These are phyloP conservation scores for Gadus macrocephalus DNA, from an alignment of 2,113 vertebrate species.

Conservation along the genomic window DNA sequence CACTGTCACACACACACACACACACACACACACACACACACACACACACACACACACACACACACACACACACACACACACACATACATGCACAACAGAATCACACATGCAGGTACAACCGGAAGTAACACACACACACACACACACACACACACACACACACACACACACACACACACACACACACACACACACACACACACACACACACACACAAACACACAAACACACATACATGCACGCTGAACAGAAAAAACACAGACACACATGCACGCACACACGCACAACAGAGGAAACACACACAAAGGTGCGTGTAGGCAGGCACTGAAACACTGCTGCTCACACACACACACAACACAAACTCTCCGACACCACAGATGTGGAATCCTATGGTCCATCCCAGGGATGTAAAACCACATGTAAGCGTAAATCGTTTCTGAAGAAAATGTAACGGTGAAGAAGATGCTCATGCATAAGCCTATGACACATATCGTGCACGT, in stretches of 20 bases:
- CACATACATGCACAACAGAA: constrained; percentile 12
- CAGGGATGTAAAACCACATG: no score
- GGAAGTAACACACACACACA: constrained; percentile 19
- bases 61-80: constrained; percentile 18
- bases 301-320: not conserved
- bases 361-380: no score
- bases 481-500: no score
- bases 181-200: constrained; percentile 8
- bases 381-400: no score
- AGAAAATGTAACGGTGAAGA: no score
- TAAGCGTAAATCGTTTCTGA: no score
- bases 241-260: not conserved
- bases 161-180: constrained; percentile 19
- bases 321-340: no score
- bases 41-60: constrained; percentile 22
- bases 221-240: constrained; percentile 17
- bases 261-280: constrained; percentile 6
- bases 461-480: no score
- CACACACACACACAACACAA: no score
- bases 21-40: constrained; percentile 21
- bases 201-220: not conserved
- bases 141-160: constrained; percentile 14
- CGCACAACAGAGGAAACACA: not conserved
- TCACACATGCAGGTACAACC: constrained; percentile 14
- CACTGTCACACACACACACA: constrained; percentile 19